Percentiles rank a stretch among this genome's conserved stretches.
phyloP scores from a whole-genome alignment of 2,888 invertebrate species.

The Margaritifera margaritifera region DNA sequence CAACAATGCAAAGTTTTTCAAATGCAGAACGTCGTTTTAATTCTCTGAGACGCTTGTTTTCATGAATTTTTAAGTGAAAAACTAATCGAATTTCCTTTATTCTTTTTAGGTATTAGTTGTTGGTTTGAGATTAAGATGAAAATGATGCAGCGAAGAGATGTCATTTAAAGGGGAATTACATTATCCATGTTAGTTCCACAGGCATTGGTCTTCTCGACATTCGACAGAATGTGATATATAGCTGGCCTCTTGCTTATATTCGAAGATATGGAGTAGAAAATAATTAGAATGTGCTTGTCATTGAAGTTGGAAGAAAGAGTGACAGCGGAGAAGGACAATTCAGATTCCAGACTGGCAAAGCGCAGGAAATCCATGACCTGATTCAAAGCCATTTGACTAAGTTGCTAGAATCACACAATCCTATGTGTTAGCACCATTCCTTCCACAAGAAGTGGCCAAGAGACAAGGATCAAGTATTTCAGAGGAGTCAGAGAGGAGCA shows the following conservation, averaged over 20 bases:
- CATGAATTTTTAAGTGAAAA: too few species aligned
- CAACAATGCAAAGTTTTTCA: too few species aligned
- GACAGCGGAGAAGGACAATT: constrained; percentile 57
- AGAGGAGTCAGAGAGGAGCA: too few species aligned
- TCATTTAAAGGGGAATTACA: constrained; percentile 15
- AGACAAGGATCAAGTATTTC: too few species aligned
- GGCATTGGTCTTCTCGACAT: too few species aligned
- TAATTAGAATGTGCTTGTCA: constrained; percentile 41
- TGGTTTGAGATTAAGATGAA: constrained; percentile 21
- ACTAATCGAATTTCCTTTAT: too few species aligned
- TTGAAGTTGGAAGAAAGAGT: constrained; percentile 68
- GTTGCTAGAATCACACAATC: too few species aligned
- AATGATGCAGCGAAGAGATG: constrained; percentile 19
- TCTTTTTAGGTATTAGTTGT: constrained; percentile 27
- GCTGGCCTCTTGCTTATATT: constrained; percentile 62
- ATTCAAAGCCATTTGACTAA: not conserved
- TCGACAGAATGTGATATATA: constrained; percentile 39
- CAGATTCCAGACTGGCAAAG: constrained; percentile 30
- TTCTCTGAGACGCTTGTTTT: too few species aligned
- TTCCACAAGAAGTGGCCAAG: too few species aligned
- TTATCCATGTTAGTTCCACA: too few species aligned
- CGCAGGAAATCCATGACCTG: constrained; percentile 25
- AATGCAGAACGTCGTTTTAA: too few species aligned
- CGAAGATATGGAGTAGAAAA: constrained; percentile 57
- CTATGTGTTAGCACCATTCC: too few species aligned